phyloP scores from a whole-genome alignment of 2,797 vertebrate species.

The Astyanax mexicanus region DNA sequence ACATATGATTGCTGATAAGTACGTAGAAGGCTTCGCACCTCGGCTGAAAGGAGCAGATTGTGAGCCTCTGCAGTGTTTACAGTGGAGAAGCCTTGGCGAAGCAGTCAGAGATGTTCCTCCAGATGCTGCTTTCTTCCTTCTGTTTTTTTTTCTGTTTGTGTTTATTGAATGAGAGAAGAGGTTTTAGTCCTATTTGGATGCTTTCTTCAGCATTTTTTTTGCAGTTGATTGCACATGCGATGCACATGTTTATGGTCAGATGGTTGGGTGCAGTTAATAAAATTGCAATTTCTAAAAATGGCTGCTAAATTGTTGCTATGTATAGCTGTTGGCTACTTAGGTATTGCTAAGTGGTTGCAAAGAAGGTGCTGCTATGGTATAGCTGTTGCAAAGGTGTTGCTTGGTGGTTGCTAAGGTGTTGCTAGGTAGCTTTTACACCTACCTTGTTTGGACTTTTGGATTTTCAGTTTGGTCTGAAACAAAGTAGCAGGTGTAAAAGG shows the following conservation, averaged over 20 bases:
- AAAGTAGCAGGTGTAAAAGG: too few relatives aligned
- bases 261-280: too few relatives aligned
- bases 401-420: too few relatives aligned
- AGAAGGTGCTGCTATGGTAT: too few relatives aligned
- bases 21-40: slow-evolving; percentile 16
- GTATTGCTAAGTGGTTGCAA: too few relatives aligned
- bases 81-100: slow-evolving; percentile 4
- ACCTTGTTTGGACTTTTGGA: too few relatives aligned
- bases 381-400: too few relatives aligned
- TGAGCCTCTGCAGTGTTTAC: slow-evolving; percentile 19
- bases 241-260: background rate
- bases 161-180: background rate
- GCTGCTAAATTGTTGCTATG: too few relatives aligned
- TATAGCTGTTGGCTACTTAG: too few relatives aligned
- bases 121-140: slow-evolving; percentile 6
- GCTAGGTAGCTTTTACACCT: too few relatives aligned
- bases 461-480: too few relatives aligned
- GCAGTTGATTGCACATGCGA: background rate
- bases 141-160: background rate
- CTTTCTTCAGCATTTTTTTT: background rate
- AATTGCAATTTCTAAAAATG: too few relatives aligned
- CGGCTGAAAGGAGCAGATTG: slow-evolving; percentile 30
- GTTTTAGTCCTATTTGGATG: background rate
- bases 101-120: slow-evolving; percentile 25
- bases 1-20: background rate